A percentile compares a stretch with the other conserved stretches of the same genome.
Conservation (phyloP, 1,140 invertebrate genomes). For the Drosophila nannoptera region DNA sequence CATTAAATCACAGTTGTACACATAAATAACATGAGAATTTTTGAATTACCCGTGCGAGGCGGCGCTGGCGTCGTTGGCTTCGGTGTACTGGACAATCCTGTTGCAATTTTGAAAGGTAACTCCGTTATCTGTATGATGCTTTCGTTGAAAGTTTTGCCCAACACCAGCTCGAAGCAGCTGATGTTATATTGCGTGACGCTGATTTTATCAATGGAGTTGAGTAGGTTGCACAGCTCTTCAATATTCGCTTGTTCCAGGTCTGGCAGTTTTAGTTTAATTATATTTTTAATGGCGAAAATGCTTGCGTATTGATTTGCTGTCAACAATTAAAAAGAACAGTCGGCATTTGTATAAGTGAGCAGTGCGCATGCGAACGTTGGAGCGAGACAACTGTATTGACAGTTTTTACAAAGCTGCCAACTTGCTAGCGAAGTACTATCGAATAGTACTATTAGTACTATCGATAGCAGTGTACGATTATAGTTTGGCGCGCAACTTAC, state of each 20-base stretch:
- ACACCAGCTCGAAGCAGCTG: constrained; percentile 71
- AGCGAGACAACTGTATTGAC: constrained; percentile 51
- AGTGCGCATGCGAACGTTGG: constrained; percentile 28
- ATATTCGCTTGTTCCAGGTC: constrained; percentile 63
- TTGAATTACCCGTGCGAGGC: constrained; percentile 53
- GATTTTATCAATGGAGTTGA: constrained; percentile 74
- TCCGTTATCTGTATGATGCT: constrained; percentile 69
- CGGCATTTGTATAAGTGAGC: background rate
- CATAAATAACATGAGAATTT: background rate
- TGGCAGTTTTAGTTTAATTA: constrained; percentile 73
- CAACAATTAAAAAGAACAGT: constrained; percentile 27
- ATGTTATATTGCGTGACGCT: constrained; percentile 68
- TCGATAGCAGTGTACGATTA: constrained; percentile 31
- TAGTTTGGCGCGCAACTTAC: constrained; percentile 55
- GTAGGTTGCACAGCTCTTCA: constrained; percentile 66
- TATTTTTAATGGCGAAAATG: constrained; percentile 69
- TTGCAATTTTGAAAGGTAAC: constrained; percentile 42
- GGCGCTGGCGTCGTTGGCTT: constrained; percentile 41
- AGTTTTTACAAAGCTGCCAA: constrained; percentile 26
- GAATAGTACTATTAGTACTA: background rate
- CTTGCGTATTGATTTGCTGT: constrained; percentile 78
- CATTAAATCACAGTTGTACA: background rate
- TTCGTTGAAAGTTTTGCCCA: constrained; percentile 73
- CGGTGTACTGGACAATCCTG: constrained; percentile 36
- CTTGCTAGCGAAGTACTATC: constrained; percentile 7